Base-by-base conservation (phyloP, 2,113 vertebrate genomes). In the Lepidothrix coronata region DNA sequence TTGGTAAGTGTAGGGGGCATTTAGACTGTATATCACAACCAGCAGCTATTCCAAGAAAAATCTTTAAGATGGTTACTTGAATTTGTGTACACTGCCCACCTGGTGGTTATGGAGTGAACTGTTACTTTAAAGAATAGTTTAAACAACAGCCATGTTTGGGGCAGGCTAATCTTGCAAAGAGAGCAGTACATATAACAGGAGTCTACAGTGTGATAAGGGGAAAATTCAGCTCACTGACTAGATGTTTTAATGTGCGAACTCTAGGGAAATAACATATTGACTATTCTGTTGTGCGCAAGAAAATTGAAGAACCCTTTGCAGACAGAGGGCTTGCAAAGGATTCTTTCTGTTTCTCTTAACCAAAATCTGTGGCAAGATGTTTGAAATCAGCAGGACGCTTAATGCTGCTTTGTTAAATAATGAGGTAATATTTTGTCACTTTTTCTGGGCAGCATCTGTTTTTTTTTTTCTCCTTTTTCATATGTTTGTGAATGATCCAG, bases 81-180 rank as follows among this genome's bases (percentile, higher is more conserved):
- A 96, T 98, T 92, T 97, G 97, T 97, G 97, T 98, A 98, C 98
- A 98, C 98, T 99, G 98, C 98, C 99, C 99, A 99, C 99, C 99
- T 99, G 99, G 99, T 99, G 99, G 99, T 97, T 97, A 98, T 97
- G 97, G 89, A 94, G 99, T 97, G 99, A 99, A 99, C 98, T 99
- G 99, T 99, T 99, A 99, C 99, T 98, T 98, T 98, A 98, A 98
- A 98, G 98, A 98, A 98, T 99, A 99, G 99, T 99, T 99, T 99
- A 99, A 99, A 99, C 99, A 99, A 99, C 99, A 99, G 99, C 99
- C 99, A 99, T 99, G 99, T 99, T 99, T 99, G 99, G 99, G 99
- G 99, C 98, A 99, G 98, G 98, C 99, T 99, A 99, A 99, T 99
- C 98, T 98, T 99, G 98, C 98, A 98, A 98, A 99, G 98, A 98